phyloP scores from a whole-genome alignment of 2,113 vertebrate species.

The Mungos mungo region DNA sequence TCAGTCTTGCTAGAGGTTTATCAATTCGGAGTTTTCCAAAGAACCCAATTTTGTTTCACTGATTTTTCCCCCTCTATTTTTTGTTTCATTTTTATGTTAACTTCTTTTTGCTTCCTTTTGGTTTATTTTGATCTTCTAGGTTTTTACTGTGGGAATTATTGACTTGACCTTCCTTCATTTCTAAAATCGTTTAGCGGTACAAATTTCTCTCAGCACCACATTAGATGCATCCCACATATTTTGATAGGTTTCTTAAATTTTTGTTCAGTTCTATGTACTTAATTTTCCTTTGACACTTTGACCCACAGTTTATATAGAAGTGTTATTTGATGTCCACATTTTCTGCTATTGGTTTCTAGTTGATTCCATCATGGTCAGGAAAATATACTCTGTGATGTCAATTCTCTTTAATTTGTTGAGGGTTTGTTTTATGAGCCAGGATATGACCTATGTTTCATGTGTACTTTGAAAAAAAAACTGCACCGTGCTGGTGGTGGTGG shows the following conservation, averaged over 20 bases:
- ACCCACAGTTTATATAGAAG: not conserved
- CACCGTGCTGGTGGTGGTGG: not conserved
- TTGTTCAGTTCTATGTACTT: not conserved
- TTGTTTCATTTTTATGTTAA: not conserved
- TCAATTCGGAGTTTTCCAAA: not conserved
- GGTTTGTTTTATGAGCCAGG: not conserved
- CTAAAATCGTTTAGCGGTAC: not conserved
- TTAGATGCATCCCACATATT: not conserved
- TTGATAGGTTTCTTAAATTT: not conserved
- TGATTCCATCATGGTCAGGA: not conserved
- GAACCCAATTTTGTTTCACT: not conserved
- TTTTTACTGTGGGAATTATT: not conserved
- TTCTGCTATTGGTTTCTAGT: slow-evolving; percentile 15
- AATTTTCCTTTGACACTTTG: not conserved
- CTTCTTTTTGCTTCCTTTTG: not conserved
- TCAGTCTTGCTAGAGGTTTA: not conserved
- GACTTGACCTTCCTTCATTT: not conserved
- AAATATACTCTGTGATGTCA: not conserved
- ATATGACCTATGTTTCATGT: not conserved
- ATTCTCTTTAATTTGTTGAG: not conserved
- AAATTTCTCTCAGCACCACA: not conserved
- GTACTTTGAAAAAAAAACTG: not conserved
- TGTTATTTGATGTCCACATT: not conserved
- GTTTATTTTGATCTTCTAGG: not conserved
- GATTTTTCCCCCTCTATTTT: not conserved